Percentiles rank a stretch among this genome's conserved stretches.
Conservation (phyloP, 2,113 vertebrate genomes). For the Campylorhamphus procurvoides region DNA sequence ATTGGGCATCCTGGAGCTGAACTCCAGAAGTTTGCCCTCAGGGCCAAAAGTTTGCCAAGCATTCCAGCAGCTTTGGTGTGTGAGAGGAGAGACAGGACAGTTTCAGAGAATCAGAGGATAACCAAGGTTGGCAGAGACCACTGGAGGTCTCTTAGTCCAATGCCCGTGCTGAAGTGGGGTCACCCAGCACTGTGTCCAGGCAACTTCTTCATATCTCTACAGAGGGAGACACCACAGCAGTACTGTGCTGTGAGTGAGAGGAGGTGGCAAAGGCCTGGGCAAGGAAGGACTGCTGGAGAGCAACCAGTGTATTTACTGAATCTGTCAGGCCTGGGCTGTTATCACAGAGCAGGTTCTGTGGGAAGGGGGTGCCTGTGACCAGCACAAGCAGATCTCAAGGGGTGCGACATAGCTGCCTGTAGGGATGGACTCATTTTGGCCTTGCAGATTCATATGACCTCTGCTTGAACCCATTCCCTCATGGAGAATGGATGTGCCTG, state of each 20-base stretch:
- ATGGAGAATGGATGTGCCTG: not conserved
- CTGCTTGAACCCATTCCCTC: not conserved
- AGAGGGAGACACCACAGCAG: not conserved
- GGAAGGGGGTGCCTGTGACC: not conserved
- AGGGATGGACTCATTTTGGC: not conserved
- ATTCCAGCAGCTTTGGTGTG: not conserved
- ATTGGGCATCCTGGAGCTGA: not conserved
- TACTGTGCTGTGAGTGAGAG: not conserved
- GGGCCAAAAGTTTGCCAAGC: not conserved
- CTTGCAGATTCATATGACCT: not conserved
- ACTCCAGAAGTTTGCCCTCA: not conserved
- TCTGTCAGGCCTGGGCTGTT: not conserved
- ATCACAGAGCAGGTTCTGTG: not conserved
- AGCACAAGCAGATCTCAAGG: not conserved
- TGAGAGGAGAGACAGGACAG: not conserved
- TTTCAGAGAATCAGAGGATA: not conserved
- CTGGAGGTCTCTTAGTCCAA: not conserved
- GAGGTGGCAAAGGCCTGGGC: not conserved
- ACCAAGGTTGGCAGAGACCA: not conserved
- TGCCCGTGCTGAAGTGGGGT: not conserved
- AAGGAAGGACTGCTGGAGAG: not conserved
- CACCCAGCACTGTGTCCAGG: not conserved
- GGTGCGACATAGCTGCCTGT: not conserved
- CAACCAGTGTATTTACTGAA: not conserved
- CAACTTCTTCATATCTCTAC: not conserved